Evolutionary conservation across 92 coral and sea anemone genomes (phyloP), one percentile per base, ranked within the genome.

Genomic region (Phenganax stokvisi): DNA sequence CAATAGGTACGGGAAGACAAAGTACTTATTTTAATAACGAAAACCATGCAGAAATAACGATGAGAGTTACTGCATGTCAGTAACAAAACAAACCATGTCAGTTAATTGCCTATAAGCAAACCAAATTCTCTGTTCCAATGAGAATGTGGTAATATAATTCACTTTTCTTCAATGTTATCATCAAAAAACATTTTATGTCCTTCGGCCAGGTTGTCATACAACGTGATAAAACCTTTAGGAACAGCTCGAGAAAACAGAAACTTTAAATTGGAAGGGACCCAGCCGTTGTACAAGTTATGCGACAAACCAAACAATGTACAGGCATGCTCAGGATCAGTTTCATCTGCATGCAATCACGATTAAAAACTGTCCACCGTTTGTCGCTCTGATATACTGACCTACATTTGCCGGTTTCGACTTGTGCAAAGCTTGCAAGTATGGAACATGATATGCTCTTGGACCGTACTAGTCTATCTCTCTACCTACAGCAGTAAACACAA

Each of bases 381-480:
- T 63, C 51, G 77, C 88, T 74, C 88, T 60, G 16, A 86, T 82
- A 15, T 63, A 78, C n/a, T 81, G 66, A 65, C 69, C 82, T n/a
- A 27, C 79, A 9, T 62, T 60, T n/a, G 83, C 86, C 44, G 89
- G 89, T 27, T 86, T 86, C 9, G 82, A 63, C 3, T 74, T 80
- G 64, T 81, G 88, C 30, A 28, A 57, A 10, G 75, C 76, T 58
- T 85, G 61, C 51, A 56, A 54, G 44, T 72, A 30, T 8, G 47
- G 30, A 27, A 80, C 12, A 58, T 73, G 57, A 20, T 17, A 61
- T 6, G 88, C 85, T 15, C 27, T 6, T 60, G 80, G 72, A 53
- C 81, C 85, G 61, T 72, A 85, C 85, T 76, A 85, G 15, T 85
- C 88, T 17, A 85, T 74, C 30, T 85, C 81, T 60, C 51, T 80